Conservation (phyloP, 2,113 vertebrate genomes). For the Shinisaurus crocodilurus region DNA sequence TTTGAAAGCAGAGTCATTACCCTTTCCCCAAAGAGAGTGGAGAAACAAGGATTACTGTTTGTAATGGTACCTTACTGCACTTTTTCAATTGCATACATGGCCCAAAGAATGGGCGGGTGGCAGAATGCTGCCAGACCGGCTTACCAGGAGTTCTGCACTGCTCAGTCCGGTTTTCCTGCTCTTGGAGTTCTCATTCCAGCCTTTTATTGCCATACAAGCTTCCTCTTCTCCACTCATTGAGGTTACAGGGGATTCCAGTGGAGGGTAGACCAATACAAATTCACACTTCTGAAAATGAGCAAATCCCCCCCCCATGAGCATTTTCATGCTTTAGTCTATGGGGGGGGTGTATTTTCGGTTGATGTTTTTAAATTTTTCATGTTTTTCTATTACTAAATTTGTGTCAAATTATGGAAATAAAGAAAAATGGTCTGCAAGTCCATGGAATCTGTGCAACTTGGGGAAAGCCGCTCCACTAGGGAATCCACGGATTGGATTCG, state of each 20-base stretch:
- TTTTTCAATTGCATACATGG: neutral
- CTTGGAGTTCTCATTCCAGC: conserved; percentile 37
- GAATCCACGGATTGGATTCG: no score
- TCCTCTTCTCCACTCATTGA: neutral
- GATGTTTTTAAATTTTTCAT: no score
- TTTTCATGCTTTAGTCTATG: no score
- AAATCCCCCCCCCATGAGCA: no score
- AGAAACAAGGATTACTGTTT: neutral
- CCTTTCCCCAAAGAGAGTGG: neutral
- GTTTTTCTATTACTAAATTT: no score
- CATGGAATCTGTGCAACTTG: no score
- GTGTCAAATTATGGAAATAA: no score
- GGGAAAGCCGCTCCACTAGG: no score
- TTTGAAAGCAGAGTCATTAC: no score
- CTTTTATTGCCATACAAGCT: neutral
- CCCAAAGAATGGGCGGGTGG: neutral
- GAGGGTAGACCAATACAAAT: conserved; percentile 21
- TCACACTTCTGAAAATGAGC: no score
- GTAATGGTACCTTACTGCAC: neutral
- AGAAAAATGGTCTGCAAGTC: no score
- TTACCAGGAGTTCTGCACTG: conserved; percentile 22
- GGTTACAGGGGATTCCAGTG: neutral
- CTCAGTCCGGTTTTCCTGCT: conserved; percentile 48
- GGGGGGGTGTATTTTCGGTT: no score
- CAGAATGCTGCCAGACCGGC: conserved; percentile 14